Conservation (phyloP, 2,113 vertebrate species). For the Xenopus tropicalis region UCB_Xtro_10.0 CM004443.2:15535501-15536000, state of each 20-base stretch:
- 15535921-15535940: no score
- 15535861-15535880: no score
- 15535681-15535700: constrained; percentile 14
- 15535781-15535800: no score
- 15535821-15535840: no score
- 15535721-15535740: constrained; percentile 8
- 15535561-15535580: neutral
- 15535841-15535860: no score
- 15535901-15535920: no score
- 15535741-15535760: neutral
- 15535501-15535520: no score
- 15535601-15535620: neutral
- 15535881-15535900: no score
- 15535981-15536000: no score
- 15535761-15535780: constrained; percentile 10
- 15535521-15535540: neutral
- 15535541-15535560: neutral
- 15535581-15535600: neutral
- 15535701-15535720: neutral
- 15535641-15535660: neutral
- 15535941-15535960: no score
- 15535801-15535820: no score
- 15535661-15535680: neutral
- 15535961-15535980: no score
- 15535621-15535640: neutral